phyloP scores from a whole-genome alignment of 2,797 vertebrate genomes.

The Tokudaia tokunoshimensis region DNA sequence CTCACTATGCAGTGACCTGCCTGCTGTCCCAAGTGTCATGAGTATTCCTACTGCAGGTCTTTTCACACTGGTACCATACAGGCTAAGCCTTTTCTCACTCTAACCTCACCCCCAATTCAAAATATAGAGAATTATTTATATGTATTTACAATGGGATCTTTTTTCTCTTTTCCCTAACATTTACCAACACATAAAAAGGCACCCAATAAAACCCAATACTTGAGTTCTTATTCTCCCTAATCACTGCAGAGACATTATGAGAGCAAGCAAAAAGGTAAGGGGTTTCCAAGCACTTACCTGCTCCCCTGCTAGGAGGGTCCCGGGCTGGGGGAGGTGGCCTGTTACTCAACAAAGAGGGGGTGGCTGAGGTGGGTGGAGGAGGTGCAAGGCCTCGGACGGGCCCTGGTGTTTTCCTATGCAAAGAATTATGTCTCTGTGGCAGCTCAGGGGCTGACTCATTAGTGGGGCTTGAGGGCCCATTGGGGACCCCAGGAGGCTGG shows the following conservation, averaged over 20 bases:
- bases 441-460: constrained; percentile 93
- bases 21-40: background rate
- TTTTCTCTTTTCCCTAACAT: constrained; percentile 27
- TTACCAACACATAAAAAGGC: background rate
- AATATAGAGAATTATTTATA: background rate
- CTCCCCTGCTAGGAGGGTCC: constrained; percentile 94
- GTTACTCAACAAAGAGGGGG: constrained; percentile 89
- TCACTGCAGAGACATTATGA: background rate
- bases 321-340: constrained; percentile 95
- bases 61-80: background rate
- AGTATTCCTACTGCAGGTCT: background rate
- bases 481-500: constrained; percentile 91
- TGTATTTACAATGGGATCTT: background rate
- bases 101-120: background rate
- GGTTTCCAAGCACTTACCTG: constrained; percentile 90
- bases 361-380: constrained; percentile 91
- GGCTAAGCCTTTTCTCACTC: background rate
- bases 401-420: constrained; percentile 92
- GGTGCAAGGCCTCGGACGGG: constrained; percentile 88
- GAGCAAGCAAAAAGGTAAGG: background rate
- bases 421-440: constrained; percentile 96
- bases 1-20: background rate
- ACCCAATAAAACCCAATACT: background rate
- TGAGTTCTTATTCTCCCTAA: constrained; percentile 1
- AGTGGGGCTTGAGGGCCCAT: constrained; percentile 91